Conservation (phyloP, 2,797 vertebrate genomes). For the Micromesistius poutassou region DNA sequence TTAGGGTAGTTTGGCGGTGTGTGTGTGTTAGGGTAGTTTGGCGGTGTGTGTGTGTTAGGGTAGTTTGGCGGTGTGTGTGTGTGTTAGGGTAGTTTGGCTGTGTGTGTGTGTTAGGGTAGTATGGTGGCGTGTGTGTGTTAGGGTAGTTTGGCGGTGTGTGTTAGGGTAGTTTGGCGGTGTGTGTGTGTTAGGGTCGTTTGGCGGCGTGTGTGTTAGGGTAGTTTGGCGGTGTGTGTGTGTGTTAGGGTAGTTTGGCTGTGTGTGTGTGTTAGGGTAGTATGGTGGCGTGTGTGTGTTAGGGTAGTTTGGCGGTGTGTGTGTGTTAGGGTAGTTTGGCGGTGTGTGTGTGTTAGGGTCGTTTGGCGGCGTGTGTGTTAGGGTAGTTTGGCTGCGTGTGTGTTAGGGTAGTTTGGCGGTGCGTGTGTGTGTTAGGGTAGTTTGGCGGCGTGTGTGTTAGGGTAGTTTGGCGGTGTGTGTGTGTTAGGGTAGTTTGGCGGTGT, state of each 20-base stretch:
- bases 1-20: conserved; percentile 71
- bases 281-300: conserved; percentile 54
- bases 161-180: conserved; percentile 74
- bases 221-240: no score
- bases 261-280: conserved; percentile 61
- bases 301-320: conserved; percentile 74
- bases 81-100: no score
- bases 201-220: conserved; percentile 60
- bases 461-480: no score
- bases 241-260: conserved; percentile 76
- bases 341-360: conserved; percentile 59
- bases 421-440: conserved; percentile 61
- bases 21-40: no score
- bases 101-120: conserved; percentile 56
- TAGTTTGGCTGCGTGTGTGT: conserved; percentile 61
- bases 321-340: conserved; percentile 78
- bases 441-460: conserved; percentile 61
- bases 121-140: conserved; percentile 54
- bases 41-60: conserved; percentile 59
- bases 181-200: conserved; percentile 64
- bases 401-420: conserved; percentile 71
- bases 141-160: conserved; percentile 74
- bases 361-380: no score
- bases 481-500: conserved; percentile 74
- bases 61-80: conserved; percentile 75